These are phyloP conservation scores for Holothuria scabra DNA, from an alignment of 53 echinoderm and acorn worm species.

Conservation along the genomic window DNA sequence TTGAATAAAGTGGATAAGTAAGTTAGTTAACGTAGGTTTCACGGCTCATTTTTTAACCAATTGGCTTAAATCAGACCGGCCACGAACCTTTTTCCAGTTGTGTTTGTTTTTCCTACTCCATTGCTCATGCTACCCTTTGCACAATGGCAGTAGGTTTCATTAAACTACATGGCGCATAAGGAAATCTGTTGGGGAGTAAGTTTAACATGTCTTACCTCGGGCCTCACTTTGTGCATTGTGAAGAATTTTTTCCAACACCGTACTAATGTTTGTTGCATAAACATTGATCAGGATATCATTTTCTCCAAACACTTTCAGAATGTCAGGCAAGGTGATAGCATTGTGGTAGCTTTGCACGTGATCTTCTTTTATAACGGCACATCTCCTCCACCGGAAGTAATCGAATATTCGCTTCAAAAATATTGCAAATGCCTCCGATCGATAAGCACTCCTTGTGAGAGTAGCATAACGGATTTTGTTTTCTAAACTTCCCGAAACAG, in stretches of 20 bases:
- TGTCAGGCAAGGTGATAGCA: not conserved
- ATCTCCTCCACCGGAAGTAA: slow-evolving; percentile 33
- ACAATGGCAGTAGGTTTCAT: no score
- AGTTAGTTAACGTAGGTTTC: no score
- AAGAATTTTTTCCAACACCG: not conserved
- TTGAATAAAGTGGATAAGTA: no score
- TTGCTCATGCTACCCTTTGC: no score
- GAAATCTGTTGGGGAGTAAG: no score
- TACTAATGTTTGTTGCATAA: not conserved
- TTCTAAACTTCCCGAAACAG: slow-evolving; percentile 40
- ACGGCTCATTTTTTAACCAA: no score
- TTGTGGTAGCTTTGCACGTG: not conserved
- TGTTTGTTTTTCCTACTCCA: no score
- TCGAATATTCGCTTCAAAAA: not conserved
- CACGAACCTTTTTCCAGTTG: no score
- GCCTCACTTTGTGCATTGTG: not conserved
- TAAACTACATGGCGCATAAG: no score
- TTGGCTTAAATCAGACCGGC: no score
- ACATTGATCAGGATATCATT: not conserved
- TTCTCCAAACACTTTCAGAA: not conserved
- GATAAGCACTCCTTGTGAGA: slow-evolving; percentile 56
- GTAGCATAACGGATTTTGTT: slow-evolving; percentile 53
- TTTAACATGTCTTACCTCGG: not conserved
- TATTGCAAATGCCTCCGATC: slow-evolving; percentile 14
- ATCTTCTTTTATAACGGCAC: slow-evolving; percentile 8